phyloP scores from a whole-genome alignment of 2,888 invertebrate genomes.

The Siphonodentalium dalli region DNA sequence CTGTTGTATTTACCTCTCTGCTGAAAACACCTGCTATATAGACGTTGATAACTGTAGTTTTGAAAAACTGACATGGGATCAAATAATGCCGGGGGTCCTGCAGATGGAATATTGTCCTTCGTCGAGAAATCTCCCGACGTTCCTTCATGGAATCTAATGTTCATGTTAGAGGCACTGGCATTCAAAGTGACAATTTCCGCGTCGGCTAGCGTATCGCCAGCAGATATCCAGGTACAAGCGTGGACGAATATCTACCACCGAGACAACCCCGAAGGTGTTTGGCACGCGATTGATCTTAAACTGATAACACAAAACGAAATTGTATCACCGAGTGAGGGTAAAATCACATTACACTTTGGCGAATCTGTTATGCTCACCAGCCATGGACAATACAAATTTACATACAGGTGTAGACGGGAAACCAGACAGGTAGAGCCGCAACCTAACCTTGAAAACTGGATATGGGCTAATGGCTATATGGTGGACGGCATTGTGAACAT shows the following conservation, averaged over 20 bases:
- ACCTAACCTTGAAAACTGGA: slow-evolving; percentile 11
- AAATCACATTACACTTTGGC: slow-evolving; percentile 17
- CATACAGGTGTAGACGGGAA: slow-evolving; percentile 21
- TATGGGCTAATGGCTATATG: slow-evolving; percentile 24
- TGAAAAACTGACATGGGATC: too few relatives aligned
- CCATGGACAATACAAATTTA: slow-evolving; percentile 28
- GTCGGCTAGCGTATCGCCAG: background rate
- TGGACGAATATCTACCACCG: slow-evolving; percentile 36
- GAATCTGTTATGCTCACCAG: slow-evolving; percentile 32
- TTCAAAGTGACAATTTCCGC: slow-evolving; percentile 19
- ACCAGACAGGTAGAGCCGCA: background rate
- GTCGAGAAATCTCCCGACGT: too few relatives aligned
- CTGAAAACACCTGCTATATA: too few relatives aligned
- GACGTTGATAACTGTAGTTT: too few relatives aligned
- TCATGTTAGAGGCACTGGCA: slow-evolving; percentile 33
- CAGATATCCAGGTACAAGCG: slow-evolving; percentile 21
- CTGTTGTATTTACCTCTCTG: too few relatives aligned
- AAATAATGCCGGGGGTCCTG: too few relatives aligned
- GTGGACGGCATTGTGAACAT: slow-evolving; percentile 28
- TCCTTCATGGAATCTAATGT: slow-evolving; percentile 28
- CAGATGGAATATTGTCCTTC: too few relatives aligned
- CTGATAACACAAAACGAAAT: background rate
- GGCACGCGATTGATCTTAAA: slow-evolving; percentile 25
- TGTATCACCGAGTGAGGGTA: background rate
- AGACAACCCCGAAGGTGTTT: slow-evolving; percentile 30